These are phyloP conservation scores for Corythornis cristatus DNA, from an alignment of 2,113 vertebrate species.

Conservation along the genomic window DNA sequence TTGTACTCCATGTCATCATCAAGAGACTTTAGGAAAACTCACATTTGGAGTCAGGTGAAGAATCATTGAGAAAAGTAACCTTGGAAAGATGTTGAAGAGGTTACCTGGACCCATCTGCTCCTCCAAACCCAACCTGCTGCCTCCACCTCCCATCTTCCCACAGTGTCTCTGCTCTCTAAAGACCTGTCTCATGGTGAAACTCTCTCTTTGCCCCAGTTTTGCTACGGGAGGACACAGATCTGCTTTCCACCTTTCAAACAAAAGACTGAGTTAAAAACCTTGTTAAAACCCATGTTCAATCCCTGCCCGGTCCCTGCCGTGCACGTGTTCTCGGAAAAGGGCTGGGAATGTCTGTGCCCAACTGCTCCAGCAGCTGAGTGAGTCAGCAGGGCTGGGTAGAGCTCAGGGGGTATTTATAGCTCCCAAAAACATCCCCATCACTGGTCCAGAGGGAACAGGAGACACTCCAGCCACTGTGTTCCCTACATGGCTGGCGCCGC, in stretches of 20 bases:
- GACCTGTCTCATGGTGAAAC: background rate
- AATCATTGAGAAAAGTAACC: background rate
- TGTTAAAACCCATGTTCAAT: background rate
- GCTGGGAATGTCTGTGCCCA: background rate
- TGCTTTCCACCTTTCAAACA: background rate
- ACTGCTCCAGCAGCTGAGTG: background rate
- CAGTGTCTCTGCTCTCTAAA: accelerated
- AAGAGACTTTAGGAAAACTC: background rate
- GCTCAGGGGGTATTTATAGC: slow-evolving; percentile 19
- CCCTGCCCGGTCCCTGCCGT: background rate
- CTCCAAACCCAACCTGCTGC: background rate
- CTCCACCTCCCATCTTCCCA: background rate
- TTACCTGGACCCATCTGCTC: background rate
- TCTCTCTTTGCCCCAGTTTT: background rate
- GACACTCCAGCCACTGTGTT: accelerated
- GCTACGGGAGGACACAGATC: background rate
- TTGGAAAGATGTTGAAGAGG: background rate
- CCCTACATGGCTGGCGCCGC: background rate
- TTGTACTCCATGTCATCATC: background rate
- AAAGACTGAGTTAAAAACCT: background rate
- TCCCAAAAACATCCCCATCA: background rate
- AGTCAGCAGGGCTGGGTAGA: background rate
- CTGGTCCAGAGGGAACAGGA: background rate
- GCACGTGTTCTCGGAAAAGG: background rate
- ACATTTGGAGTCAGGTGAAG: background rate